These are phyloP conservation scores for Dascyllus trimaculatus DNA, from an alignment of 2,113 vertebrate genomes.

Conservation along the genomic window DNA sequence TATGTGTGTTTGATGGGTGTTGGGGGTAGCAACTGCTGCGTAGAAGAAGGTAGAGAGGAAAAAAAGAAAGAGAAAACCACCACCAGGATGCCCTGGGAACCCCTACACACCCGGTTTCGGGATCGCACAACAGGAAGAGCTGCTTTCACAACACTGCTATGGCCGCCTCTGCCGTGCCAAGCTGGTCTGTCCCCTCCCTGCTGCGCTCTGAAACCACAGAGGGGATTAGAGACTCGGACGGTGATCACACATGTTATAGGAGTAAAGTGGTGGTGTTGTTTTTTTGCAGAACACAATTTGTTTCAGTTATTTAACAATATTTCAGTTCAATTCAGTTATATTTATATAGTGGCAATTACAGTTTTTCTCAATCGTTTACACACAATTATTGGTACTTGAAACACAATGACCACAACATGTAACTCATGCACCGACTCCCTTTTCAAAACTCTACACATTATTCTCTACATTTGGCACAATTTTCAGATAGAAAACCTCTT, in stretches of 20 bases:
- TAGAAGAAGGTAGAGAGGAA: constrained; percentile 34
- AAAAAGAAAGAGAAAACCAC: constrained; percentile 38
- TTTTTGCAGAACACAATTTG: background rate
- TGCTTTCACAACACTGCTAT: constrained; percentile 77
- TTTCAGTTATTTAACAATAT: background rate
- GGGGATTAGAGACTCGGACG: constrained; percentile 25
- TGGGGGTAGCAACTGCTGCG: constrained; percentile 57
- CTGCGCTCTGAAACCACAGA: constrained; percentile 46
- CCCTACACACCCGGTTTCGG: constrained; percentile 51
- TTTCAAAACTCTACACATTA: too few relatives aligned
- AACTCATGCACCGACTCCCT: too few relatives aligned
- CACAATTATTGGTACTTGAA: too few relatives aligned
- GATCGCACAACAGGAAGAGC: constrained; percentile 79
- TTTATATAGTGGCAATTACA: too few relatives aligned
- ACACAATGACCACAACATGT: too few relatives aligned
- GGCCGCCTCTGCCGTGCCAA: constrained; percentile 47
- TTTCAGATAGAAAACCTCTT: too few relatives aligned
- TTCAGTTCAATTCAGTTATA: too few relatives aligned
- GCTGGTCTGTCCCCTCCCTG: constrained; percentile 12
- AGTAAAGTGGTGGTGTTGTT: background rate
- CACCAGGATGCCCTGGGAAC: constrained; percentile 70
- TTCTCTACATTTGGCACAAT: too few relatives aligned
- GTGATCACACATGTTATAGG: constrained; percentile 24
- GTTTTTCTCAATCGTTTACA: too few relatives aligned
- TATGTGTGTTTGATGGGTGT: constrained; percentile 30